A percentile compares a stretch with the other conserved stretches of the same genome.
phyloP scores from a whole-genome alignment of 1,140 invertebrate genomes.

The Pygmarrhopalites habei region DNA sequence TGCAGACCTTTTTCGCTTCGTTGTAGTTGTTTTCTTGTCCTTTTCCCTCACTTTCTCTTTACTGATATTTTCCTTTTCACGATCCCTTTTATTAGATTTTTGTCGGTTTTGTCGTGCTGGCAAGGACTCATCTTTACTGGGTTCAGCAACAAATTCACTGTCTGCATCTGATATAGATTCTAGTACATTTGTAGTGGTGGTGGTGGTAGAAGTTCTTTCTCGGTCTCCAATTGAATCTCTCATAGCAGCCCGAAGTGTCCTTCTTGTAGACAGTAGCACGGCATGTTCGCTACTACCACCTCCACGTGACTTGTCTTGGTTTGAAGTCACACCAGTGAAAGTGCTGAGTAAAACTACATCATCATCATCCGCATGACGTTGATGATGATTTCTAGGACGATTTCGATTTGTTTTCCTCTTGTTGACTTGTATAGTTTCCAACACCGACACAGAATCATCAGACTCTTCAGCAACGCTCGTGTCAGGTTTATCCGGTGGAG shows the following conservation, averaged over 20 bases:
- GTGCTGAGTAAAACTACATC: neutral
- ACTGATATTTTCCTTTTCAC: neutral
- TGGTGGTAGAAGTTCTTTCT: neutral
- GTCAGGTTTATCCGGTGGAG: too few species aligned
- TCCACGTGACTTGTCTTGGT: neutral
- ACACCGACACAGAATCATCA: neutral
- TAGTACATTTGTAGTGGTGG: neutral
- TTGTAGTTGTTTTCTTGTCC: neutral
- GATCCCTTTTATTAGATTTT: neutral
- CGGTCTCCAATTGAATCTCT: too few species aligned
- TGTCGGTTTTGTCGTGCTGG: neutral
- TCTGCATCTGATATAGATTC: slow-evolving; percentile 27
- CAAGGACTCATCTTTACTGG: too few species aligned
- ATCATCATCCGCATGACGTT: neutral
- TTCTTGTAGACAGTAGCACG: too few species aligned
- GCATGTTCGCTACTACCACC: too few species aligned
- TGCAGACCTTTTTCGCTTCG: slow-evolving; percentile 12
- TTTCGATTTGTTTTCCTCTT: neutral
- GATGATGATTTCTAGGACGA: too few species aligned
- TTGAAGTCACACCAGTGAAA: neutral
- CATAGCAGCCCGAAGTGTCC: too few species aligned
- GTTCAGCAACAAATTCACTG: slow-evolving; percentile 19
- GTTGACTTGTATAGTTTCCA: neutral
- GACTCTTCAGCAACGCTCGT: neutral
- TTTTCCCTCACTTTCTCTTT: slow-evolving; percentile 2